phyloP scores from a whole-genome alignment of 2,797 vertebrate species.

The Smutsia gigantea region DNA sequence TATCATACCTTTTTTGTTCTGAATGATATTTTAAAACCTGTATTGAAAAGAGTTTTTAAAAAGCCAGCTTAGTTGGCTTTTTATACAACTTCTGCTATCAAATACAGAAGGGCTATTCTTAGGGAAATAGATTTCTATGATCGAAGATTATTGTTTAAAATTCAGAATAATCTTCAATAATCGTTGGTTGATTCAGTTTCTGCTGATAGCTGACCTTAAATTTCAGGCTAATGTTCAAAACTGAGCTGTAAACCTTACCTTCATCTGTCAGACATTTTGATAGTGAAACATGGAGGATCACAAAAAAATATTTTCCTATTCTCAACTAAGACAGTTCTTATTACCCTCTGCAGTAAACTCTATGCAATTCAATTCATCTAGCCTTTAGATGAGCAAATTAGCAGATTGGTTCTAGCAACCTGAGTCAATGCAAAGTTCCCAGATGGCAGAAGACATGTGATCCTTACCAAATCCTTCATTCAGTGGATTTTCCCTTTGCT shows the following conservation, averaged over 20 bases:
- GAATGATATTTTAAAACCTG: not conserved
- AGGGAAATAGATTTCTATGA: not conserved
- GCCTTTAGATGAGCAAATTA: conserved; percentile 41
- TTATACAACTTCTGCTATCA: not conserved
- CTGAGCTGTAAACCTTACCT: not conserved
- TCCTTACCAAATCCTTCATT: conserved; percentile 54
- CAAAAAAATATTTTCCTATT: not conserved
- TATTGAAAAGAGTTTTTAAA: not conserved
- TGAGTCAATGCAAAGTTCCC: conserved; percentile 38
- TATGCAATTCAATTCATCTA: conserved; percentile 50
- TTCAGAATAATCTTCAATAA: not conserved
- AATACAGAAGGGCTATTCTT: conserved; percentile 13
- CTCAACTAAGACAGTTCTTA: conserved; percentile 28
- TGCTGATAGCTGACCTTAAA: not conserved
- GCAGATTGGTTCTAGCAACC: conserved; percentile 59
- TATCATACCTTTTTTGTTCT: not conserved
- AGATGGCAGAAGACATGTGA: not conserved
- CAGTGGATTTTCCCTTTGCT: not conserved
- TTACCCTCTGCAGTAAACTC: conserved; percentile 8
- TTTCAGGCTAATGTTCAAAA: not conserved
- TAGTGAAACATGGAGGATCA: conserved; percentile 13
- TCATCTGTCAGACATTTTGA: conserved; percentile 3
- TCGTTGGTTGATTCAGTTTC: not conserved
- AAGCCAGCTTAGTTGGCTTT: not conserved
- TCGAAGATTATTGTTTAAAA: not conserved